Evolutionary conservation across 1,140 invertebrate genomes (phyloP).

Genomic region (Saccostrea cuccullata): DNA sequence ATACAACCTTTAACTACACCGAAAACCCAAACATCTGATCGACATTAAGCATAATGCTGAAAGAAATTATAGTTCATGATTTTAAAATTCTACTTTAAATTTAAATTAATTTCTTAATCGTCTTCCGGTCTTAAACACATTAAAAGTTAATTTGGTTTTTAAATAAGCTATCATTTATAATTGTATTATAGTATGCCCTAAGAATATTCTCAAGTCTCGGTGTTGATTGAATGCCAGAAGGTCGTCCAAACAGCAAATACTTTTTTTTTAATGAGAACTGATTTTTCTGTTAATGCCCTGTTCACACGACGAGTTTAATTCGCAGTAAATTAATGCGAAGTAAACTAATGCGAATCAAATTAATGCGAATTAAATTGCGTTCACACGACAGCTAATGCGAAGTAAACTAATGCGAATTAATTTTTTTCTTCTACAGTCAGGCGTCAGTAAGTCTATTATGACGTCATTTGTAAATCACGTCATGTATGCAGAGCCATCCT

Average conservation of each 20-base stretch:
- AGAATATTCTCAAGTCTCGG: neutral
- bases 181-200: conserved; percentile 12
- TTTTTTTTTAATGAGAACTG: neutral
- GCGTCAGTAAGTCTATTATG: too few species aligned
- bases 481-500: too few species aligned
- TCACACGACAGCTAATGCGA: too few species aligned
- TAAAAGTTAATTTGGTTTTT: conserved; percentile 37
- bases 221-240: conserved; percentile 29
- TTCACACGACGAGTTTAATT: too few species aligned
- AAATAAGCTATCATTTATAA: conserved; percentile 30
- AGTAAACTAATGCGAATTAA: too few species aligned
- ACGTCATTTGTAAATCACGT: too few species aligned
- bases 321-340: too few species aligned
- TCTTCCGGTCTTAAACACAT: neutral
- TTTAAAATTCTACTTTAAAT: conserved; percentile 21
- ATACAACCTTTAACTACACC: neutral
- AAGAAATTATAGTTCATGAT: neutral
- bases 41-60: neutral
- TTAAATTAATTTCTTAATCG: neutral
- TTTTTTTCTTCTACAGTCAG: too few species aligned
- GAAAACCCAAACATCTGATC: conserved; percentile 1
- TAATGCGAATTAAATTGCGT: too few species aligned
- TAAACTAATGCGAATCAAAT: too few species aligned
- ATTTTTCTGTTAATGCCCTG: neutral
- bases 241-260: neutral